These are phyloP conservation scores for Regulus satrapa DNA, from an alignment of 2,113 vertebrate species.

Conservation along the genomic window DNA sequence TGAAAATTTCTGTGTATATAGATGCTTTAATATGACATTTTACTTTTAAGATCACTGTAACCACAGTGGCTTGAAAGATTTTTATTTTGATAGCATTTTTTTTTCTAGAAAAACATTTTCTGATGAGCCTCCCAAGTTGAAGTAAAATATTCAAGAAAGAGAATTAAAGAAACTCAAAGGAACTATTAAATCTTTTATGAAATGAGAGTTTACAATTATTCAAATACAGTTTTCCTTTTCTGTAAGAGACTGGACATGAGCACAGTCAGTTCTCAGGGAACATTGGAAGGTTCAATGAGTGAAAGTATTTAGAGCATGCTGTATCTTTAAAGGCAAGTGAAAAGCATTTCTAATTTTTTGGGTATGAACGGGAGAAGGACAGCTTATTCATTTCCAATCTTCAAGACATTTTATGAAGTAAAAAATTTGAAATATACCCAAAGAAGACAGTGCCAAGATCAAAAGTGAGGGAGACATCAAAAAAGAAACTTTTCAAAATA, in stretches of 20 bases:
- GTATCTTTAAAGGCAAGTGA: background rate
- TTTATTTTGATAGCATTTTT: background rate
- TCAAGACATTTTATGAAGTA: background rate
- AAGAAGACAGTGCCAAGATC: background rate
- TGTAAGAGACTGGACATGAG: background rate
- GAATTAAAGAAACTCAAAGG: background rate
- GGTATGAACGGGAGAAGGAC: background rate
- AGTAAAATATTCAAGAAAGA: background rate
- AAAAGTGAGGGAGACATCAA: background rate
- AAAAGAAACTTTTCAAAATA: background rate
- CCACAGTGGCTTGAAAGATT: background rate
- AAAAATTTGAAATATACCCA: background rate
- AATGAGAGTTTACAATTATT: background rate
- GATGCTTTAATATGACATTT: background rate
- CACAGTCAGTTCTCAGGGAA: background rate
- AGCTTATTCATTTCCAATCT: background rate
- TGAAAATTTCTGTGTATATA: background rate
- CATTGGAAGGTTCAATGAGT: accelerated
- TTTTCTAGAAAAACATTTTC: background rate
- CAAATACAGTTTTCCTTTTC: background rate
- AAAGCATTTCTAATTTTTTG: background rate
- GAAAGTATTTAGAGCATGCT: background rate
- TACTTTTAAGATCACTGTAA: background rate
- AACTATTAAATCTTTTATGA: background rate
- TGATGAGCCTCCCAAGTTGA: background rate